Conservation (phyloP, 2,113 vertebrate species). For the Hippocampus barbouri region DNA sequence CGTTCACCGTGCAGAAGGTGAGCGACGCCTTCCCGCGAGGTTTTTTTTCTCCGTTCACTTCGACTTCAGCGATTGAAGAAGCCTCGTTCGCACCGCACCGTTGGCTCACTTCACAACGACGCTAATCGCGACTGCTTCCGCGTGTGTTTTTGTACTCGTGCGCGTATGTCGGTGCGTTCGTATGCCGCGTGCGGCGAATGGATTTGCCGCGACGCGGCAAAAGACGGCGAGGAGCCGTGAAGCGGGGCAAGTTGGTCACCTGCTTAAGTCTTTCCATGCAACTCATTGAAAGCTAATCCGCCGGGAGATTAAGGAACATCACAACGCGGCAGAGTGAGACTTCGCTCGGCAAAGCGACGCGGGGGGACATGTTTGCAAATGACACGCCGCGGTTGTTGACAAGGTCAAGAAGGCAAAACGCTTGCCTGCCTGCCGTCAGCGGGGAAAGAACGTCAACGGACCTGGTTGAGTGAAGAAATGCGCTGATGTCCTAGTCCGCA, state of each 20-base stretch:
- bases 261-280: slow-evolving; percentile 43
- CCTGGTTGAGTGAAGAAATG: too few species aligned
- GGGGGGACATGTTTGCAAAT: not conserved
- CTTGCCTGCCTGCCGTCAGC: too few species aligned
- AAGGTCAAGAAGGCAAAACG: slow-evolving; percentile 6
- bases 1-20: slow-evolving; percentile 97
- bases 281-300: slow-evolving; percentile 37
- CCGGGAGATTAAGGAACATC: slow-evolving; percentile 29
- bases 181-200: too few species aligned
- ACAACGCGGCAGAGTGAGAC: slow-evolving; percentile 15
- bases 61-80: too few species aligned
- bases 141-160: too few species aligned
- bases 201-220: not conserved
- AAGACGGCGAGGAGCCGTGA: not conserved
- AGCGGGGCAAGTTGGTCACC: not conserved
- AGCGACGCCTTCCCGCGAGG: not conserved
- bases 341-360: not conserved
- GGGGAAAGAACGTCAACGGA: too few species aligned
- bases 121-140: too few species aligned
- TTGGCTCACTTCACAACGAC: too few species aligned
- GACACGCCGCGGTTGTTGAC: not conserved
- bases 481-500: too few species aligned
- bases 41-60: too few species aligned
- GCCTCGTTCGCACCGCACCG: too few species aligned
- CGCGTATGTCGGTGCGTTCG: too few species aligned